A percentile compares a stretch with the other conserved stretches of the same genome.
Conservation (phyloP, 2,113 vertebrate species). For the Lophotis ruficrista region DNA sequence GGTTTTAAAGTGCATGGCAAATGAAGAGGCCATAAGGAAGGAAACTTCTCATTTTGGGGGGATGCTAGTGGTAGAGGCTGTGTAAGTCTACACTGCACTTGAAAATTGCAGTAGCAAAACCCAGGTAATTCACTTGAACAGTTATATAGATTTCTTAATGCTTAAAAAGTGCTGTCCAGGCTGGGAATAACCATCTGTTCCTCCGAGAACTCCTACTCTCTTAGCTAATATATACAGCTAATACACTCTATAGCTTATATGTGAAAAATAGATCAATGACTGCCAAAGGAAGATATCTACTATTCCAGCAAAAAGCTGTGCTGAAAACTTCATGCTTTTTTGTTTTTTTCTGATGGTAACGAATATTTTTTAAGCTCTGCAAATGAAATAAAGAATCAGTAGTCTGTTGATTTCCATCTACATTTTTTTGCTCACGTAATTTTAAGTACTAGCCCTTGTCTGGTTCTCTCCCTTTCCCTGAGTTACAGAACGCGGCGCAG, state of each 20-base stretch:
- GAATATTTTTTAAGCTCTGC: neutral
- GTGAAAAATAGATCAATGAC: conserved; percentile 10
- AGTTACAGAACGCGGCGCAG: neutral
- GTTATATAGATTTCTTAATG: conserved; percentile 52
- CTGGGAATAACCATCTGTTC: conserved; percentile 36
- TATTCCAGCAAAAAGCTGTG: neutral
- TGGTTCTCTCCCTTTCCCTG: neutral
- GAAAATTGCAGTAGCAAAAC: neutral
- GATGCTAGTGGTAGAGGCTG: neutral
- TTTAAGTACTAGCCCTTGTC: conserved; percentile 31
- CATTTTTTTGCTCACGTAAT: conserved; percentile 28
- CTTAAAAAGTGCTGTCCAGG: conserved; percentile 25
- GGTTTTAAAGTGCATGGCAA: conserved; percentile 80
- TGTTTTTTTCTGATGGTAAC: neutral
- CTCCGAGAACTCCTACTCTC: conserved; percentile 10
- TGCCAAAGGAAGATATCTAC: neutral
- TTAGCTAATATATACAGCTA: conserved; percentile 1
- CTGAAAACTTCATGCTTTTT: neutral
- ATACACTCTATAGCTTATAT: neutral
- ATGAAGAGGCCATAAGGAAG: neutral
- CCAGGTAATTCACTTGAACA: conserved; percentile 36
- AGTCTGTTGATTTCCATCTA: conserved; percentile 20
- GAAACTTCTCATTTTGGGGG: conserved; percentile 10
- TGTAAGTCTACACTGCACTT: neutral
- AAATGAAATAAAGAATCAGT: conserved; percentile 5